These are phyloP conservation scores for Melanitta fusca DNA, from an alignment of 2,797 vertebrate species.

Conservation along the genomic window DNA sequence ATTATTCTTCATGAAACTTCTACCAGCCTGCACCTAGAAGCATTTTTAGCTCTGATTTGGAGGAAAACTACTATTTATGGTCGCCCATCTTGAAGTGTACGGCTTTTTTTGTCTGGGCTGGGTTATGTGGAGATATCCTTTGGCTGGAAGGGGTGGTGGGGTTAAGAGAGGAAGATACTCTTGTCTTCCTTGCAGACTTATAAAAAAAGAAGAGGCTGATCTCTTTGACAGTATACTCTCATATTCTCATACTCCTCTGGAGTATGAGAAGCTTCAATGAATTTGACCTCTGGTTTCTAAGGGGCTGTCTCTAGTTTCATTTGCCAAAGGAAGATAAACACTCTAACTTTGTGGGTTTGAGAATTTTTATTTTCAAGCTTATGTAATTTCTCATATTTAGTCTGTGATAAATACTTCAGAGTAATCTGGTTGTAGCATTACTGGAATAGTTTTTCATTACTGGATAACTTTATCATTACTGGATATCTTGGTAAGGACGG, in stretches of 20 bases:
- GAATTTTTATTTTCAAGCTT: background rate
- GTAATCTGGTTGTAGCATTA: background rate
- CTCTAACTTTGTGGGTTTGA: background rate
- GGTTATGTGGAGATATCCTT: background rate
- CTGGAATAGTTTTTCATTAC: background rate
- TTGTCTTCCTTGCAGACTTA: background rate
- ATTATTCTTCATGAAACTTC: background rate
- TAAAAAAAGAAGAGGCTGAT: too few species aligned
- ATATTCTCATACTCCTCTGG: background rate
- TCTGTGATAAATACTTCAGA: background rate
- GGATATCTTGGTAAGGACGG: background rate
- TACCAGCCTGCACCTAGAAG: background rate
- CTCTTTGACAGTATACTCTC: background rate
- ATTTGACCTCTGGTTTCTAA: background rate
- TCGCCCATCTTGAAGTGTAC: background rate
- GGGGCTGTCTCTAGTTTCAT: background rate
- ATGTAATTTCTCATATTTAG: background rate
- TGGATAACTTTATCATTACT: background rate
- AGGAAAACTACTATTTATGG: background rate
- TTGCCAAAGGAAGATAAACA: background rate
- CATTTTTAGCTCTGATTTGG: background rate
- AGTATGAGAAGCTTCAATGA: background rate
- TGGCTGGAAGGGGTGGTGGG: background rate
- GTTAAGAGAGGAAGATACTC: background rate
- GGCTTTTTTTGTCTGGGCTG: background rate